Evolutionary conservation across 92 coral and sea anemone genomes (phyloP).

Genomic region (Siderastrea radians): DNA sequence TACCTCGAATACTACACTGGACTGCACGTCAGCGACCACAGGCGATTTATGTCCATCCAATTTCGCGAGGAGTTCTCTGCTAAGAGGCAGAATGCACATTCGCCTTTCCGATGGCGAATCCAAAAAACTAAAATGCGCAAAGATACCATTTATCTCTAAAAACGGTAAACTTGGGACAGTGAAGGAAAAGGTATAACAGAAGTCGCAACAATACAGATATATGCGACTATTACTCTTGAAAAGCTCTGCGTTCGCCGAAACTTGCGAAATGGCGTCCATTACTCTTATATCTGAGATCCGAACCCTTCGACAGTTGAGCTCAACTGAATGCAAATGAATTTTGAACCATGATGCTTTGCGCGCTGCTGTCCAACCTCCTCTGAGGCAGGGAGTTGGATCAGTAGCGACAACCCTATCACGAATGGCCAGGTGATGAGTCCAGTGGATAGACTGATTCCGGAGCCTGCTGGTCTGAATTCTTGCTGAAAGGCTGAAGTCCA

Average conservation of each 20-base stretch:
- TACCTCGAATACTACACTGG: constrained; percentile 35
- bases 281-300: background rate
- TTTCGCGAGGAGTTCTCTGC: constrained; percentile 11
- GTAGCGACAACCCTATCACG: no score
- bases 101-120: constrained; percentile 23
- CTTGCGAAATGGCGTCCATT: constrained; percentile 2
- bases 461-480: no score
- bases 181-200: background rate
- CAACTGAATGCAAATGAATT: constrained; percentile 1
- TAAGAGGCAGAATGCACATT: constrained; percentile 26
- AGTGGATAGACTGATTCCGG: no score
- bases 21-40: constrained; percentile 14
- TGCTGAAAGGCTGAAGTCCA: no score
- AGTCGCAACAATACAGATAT: constrained; percentile 17
- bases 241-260: background rate
- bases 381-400: no score
- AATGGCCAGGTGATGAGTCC: no score
- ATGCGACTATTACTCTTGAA: background rate
- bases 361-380: constrained; percentile 19
- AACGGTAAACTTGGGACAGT: constrained; percentile 35
- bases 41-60: constrained; percentile 30
- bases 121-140: constrained; percentile 19
- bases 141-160: constrained; percentile 19
- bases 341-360: background rate
- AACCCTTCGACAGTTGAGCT: background rate